phyloP scores from a whole-genome alignment of 2,113 vertebrate genomes.

The Phrynosoma blainvillii region DNA sequence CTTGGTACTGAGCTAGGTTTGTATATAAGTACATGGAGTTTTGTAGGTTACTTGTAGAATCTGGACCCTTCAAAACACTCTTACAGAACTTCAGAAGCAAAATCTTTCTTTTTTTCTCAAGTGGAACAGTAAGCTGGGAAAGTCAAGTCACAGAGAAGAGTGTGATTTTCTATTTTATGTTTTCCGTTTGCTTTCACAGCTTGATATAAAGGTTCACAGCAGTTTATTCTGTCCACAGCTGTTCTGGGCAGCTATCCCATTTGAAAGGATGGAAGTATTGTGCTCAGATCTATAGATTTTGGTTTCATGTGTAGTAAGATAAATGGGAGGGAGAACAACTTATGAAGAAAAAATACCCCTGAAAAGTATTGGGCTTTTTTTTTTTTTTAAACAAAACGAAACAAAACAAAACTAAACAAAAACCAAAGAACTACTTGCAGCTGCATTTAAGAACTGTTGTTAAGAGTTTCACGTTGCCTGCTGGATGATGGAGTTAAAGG shows the following conservation, averaged over 20 bases:
- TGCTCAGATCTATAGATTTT: slow-evolving; percentile 24
- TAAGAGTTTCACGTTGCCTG: slow-evolving; percentile 24
- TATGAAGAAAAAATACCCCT: slow-evolving; percentile 1
- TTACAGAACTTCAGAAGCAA: not conserved
- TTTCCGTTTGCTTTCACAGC: slow-evolving; percentile 18
- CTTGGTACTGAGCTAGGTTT: not conserved
- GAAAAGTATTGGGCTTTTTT: slow-evolving; percentile 12
- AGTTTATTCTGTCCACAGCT: slow-evolving; percentile 3
- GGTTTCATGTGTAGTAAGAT: not conserved
- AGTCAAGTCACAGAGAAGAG: slow-evolving; percentile 8
- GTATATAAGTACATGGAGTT: not conserved
- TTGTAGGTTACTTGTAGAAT: not conserved
- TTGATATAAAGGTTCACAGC: slow-evolving; percentile 4
- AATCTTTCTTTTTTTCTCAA: not conserved
- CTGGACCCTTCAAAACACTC: not conserved
- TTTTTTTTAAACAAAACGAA: no score
- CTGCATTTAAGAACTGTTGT: slow-evolving; percentile 27
- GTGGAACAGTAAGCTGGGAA: slow-evolving; percentile 7
- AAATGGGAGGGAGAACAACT: slow-evolving; percentile 16
- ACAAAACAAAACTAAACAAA: not conserved
- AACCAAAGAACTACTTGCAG: slow-evolving; percentile 28
- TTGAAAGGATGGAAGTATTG: slow-evolving; percentile 15
- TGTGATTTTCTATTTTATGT: slow-evolving; percentile 24
- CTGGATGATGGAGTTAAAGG: not conserved
- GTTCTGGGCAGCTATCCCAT: not conserved